Evolutionary conservation across 2,797 vertebrate genomes (phyloP), one percentile per base, ranked within the genome.

Genomic region (Hipposideros larvatus): DNA sequence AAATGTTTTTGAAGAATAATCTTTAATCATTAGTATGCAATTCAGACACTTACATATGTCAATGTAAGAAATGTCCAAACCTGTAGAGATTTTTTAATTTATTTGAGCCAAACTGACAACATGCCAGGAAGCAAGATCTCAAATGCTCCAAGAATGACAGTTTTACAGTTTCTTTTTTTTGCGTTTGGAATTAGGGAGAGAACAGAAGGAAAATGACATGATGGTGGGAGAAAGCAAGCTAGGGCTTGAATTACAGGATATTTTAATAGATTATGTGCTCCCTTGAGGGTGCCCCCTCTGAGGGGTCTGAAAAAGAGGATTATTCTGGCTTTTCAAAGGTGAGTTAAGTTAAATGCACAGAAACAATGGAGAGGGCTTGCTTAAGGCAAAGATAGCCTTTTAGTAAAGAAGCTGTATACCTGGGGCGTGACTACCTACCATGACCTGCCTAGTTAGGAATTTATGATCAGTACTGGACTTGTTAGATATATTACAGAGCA

Each of bases 1-100:
- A 82, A 71, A 83, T 55, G 46, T 41, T 90, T 77, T 89, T 73
- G 48, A 89, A 83, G 34, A 73, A 66, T 71, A 93, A 82, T 41
- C 46, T 68, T 55, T 59, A 51, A 77, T 71, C 24, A 74, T 94
- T 82, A 59, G 11, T 70, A 61, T 93, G 34, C 46, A 46, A 53
- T 97, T 94, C 37, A 85, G 51, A 82, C 28, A 74, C 34, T 46
- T 51, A 90, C 55, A 14, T 78, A 26, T 57, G n/a, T 78, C 75
- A 78, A 37, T 4, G 0, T 55, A 66, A 66, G 4, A 34, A 34
- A 66, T 9, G 16, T 66, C n/a, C 65, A 66, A 34, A 78, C 75
- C 51, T 37, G 4, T 37, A 26, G 75, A 78, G 21, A 37, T 7
- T 24, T 63, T 24, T 41, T 11, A 77, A 19, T 57, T 78, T 78